Evolutionary conservation across 2,113 vertebrate species (phyloP).

Genomic region (Nannobrachium achirus): DNA sequence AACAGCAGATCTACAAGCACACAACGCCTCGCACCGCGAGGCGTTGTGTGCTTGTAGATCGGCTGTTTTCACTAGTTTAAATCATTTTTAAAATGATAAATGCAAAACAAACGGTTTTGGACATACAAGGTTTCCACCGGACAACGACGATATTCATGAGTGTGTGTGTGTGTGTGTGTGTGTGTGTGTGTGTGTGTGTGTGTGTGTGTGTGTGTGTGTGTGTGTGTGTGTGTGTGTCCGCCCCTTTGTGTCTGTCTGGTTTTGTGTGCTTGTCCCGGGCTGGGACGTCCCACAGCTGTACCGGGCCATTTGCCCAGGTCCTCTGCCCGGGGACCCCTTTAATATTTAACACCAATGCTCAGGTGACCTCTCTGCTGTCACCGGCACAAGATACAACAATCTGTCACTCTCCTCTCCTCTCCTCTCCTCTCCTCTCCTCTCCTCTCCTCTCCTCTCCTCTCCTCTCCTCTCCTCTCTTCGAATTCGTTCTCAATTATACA

Average conservation of each 20-base stretch:
- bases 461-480: no score
- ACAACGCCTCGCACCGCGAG: no score
- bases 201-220: conserved; percentile 1
- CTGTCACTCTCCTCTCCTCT: conserved; percentile 55
- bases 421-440: conserved; percentile 2
- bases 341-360: conserved; percentile 69
- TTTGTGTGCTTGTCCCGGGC: conserved; percentile 36
- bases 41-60: no score
- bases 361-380: conserved; percentile 65
- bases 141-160: no score
- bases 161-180: neutral
- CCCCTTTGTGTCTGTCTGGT: neutral
- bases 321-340: conserved; percentile 47
- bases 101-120: no score
- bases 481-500: neutral
- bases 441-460: neutral
- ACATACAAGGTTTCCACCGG: no score
- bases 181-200: conserved; percentile 11
- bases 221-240: conserved; percentile 7
- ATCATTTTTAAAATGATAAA: no score
- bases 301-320: conserved; percentile 64
- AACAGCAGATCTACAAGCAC: no score
- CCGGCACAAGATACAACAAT: conserved; percentile 42
- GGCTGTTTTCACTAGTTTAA: no score
- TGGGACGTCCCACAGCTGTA: conserved; percentile 67